These are phyloP conservation scores for Thereva nobilitata DNA, from an alignment of 2,888 invertebrate species.

Conservation along the genomic window DNA sequence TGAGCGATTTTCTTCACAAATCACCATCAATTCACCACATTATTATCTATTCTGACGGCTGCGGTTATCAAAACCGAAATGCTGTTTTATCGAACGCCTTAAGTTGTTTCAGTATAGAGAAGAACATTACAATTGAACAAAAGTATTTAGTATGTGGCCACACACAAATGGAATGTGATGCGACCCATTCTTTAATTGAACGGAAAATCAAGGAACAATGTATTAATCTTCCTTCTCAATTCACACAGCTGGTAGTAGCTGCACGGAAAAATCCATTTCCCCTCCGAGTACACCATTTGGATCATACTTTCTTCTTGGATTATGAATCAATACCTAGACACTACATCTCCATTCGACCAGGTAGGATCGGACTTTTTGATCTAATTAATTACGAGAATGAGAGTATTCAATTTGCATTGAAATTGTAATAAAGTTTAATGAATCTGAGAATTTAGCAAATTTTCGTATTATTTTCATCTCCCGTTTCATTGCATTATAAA, in stretches of 20 bases:
- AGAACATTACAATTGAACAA: slow-evolving; percentile 3
- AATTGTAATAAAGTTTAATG: too few species aligned
- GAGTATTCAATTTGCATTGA: too few species aligned
- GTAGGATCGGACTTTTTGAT: too few species aligned
- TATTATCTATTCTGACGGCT: slow-evolving; percentile 25
- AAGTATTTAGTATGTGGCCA: slow-evolving; percentile 3
- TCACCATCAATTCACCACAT: slow-evolving; percentile 3
- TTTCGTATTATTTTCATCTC: too few species aligned
- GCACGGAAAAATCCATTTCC: not conserved
- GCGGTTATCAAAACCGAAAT: slow-evolving; percentile 18
- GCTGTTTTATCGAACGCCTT: slow-evolving; percentile 12
- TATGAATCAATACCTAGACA: not conserved
- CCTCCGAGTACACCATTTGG: not conserved
- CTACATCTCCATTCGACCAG: too few species aligned
- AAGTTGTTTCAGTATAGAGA: not conserved
- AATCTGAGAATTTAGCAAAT: too few species aligned
- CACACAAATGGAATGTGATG: slow-evolving; percentile 17
- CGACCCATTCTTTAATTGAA: slow-evolving; percentile 16
- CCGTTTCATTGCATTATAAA: too few species aligned
- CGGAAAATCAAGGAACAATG: slow-evolving; percentile 6
- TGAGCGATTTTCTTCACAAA: not conserved
- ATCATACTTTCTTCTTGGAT: slow-evolving; percentile 13
- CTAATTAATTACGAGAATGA: too few species aligned
- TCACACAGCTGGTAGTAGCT: not conserved
- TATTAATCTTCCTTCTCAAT: slow-evolving; percentile 8